These are phyloP conservation scores for Diarsia brunnea DNA, from an alignment of 2,888 invertebrate genomes.

Conservation along the genomic window DNA sequence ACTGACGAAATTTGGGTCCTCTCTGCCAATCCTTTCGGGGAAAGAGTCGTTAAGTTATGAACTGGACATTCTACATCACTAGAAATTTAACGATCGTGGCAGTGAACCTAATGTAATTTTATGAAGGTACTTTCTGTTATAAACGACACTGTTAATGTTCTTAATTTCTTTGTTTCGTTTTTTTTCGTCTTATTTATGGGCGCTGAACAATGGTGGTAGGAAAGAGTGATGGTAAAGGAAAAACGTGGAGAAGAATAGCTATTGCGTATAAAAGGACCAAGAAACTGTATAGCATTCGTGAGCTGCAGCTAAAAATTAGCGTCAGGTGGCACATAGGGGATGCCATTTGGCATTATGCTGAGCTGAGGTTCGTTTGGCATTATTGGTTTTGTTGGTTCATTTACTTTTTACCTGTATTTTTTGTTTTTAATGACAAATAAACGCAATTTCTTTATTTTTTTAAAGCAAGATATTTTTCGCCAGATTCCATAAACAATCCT, in stretches of 20 bases:
- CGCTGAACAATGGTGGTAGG: neutral
- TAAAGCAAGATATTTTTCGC: neutral
- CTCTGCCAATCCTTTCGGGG: neutral
- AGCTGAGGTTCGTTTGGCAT: too few species aligned
- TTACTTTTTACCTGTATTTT: too few species aligned
- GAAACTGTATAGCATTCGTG: neutral
- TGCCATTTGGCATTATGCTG: too few species aligned
- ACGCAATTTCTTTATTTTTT: too few species aligned
- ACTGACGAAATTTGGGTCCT: neutral
- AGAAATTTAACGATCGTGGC: constrained; percentile 73
- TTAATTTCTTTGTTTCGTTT: constrained; percentile 54
- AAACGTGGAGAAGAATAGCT: neutral
- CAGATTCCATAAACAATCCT: neutral
- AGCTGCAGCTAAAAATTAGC: too few species aligned
- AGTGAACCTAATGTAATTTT: constrained; percentile 75
- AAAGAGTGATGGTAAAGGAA: constrained; percentile 13
- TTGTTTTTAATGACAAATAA: too few species aligned
- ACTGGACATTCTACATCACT: constrained; percentile 68
- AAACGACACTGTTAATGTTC: constrained; percentile 44
- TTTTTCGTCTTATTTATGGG: constrained; percentile 28
- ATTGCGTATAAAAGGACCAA: constrained; percentile 15
- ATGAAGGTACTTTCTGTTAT: constrained; percentile 75
- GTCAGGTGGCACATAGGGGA: too few species aligned
- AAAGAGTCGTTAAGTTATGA: constrained; percentile 43
- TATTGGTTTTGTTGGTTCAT: too few species aligned